phyloP scores from a whole-genome alignment of 2,888 invertebrate genomes.

The Hedychridium roseum region DNA sequence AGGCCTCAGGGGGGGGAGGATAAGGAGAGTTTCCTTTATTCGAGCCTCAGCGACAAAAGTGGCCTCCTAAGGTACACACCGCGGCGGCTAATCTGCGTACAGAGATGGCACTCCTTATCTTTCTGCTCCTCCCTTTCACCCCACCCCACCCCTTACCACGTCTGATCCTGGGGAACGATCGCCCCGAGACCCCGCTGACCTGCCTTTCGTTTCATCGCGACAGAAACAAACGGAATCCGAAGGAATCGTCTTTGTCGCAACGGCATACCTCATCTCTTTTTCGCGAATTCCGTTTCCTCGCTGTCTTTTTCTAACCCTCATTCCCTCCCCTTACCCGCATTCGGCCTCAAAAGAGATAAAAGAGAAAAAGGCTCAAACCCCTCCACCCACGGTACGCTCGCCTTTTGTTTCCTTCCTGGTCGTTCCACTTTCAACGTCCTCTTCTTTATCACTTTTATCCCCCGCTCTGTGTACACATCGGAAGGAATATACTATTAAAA shows the following conservation, averaged over 20 bases:
- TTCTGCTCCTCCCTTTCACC: background rate
- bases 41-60: conserved; percentile 22
- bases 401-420: too few relatives aligned
- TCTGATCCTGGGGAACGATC: conserved; percentile 22
- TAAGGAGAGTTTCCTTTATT: conserved; percentile 20
- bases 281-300: background rate
- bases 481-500: too few relatives aligned
- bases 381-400: too few relatives aligned
- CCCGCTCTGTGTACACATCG: too few relatives aligned
- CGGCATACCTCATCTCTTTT: background rate
- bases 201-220: conserved; percentile 29
- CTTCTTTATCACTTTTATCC: too few relatives aligned
- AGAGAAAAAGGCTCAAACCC: too few relatives aligned
- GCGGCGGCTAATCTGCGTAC: conserved; percentile 36
- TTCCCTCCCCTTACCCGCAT: conserved; percentile 16
- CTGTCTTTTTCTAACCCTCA: background rate
- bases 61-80: conserved; percentile 24
- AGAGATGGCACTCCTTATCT: conserved; percentile 25
- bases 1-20: too few relatives aligned
- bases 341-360: conserved; percentile 33
- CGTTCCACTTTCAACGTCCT: too few relatives aligned
- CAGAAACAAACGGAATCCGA: conserved; percentile 40
- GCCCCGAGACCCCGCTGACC: conserved; percentile 18
- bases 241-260: conserved; percentile 36
- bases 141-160: background rate